Base-by-base conservation (phyloP, 1,140 invertebrate genomes). In the Maniola jurtina region DNA sequence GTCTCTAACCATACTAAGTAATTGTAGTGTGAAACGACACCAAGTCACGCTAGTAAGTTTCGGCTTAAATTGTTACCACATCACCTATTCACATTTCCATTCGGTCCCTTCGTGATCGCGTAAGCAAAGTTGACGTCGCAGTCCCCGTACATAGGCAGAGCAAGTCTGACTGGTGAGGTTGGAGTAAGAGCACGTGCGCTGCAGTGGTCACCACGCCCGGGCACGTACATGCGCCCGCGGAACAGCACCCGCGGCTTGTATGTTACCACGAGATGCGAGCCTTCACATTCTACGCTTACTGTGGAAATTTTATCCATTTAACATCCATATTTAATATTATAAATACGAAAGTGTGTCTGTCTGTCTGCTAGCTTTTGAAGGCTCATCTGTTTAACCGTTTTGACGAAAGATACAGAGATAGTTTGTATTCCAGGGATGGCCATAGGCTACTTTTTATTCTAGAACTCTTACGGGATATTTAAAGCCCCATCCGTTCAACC, bases 221-320 rank as follows among this genome's bases (percentile, higher is more conserved):
- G 92, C 64, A 93, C 93, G 71, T 94, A 94, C 72, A 94, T 77
- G 33, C 92, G 91, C 0, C 94, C 94, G 0, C 81, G 81, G 74
- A 94, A 94, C 70, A 86, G 77, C 6, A 91, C 90, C 58, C 92
- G 92, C 0, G 93, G 93, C 0, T 79, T 79, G 68, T 93, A 94
- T 5, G 86, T 90, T 47, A 94, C 91, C 14, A 90, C 78, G 88
- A 94, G 91, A 33, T 91, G 86, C 2, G 86, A 79, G 7, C 89
- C 86, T 2, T 88, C 91, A 76, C 94, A 94, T 11, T 92, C 88
- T 0, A 94, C 93, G 34, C 86, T 90, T 34, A 94, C 94, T 94
- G 75, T 7, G 71, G 76, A 59, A 15, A 34, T 34, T 5, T 3
- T n/a, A 52, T 52, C 36, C 5, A 38, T 38, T 38, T 6, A 9